Evolutionary conservation across 2,797 vertebrate species (phyloP).

Genomic region (Anas flavirostris): DNA sequence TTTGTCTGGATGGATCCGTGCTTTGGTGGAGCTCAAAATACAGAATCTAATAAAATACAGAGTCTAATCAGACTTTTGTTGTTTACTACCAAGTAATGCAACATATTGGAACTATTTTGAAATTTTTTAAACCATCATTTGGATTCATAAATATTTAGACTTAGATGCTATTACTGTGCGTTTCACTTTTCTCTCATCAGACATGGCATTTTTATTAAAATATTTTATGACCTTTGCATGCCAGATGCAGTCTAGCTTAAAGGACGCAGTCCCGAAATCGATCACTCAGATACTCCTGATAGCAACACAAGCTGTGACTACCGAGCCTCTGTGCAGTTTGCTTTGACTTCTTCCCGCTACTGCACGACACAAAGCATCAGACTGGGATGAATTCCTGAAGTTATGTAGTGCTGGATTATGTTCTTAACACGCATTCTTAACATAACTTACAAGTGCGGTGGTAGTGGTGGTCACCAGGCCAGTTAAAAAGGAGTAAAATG

Average conservation of each 20-base stretch:
- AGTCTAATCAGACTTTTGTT: neutral
- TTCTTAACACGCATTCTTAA: neutral
- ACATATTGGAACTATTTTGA: neutral
- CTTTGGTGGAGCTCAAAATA: neutral
- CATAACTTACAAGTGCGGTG: neutral
- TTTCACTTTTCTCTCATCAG: constrained; percentile 16
- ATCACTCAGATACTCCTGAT: neutral
- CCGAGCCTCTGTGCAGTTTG: neutral
- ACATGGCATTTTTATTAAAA: constrained; percentile 25
- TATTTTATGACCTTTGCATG: neutral
- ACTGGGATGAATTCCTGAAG: neutral
- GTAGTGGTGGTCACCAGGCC: neutral
- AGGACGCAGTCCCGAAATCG: neutral
- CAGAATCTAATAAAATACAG: neutral
- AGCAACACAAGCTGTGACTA: neutral
- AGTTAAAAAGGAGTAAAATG: neutral
- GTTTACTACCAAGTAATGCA: neutral
- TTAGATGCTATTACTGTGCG: neutral
- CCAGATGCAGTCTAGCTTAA: neutral
- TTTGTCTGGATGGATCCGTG: neutral
- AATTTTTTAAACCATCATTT: neutral
- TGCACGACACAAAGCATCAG: neutral
- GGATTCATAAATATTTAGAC: neutral
- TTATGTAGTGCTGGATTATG: neutral
- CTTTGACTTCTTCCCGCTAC: neutral